Evolutionary conservation across 2,113 vertebrate species (phyloP).

Genomic region (Siphamia tubifer): DNA sequence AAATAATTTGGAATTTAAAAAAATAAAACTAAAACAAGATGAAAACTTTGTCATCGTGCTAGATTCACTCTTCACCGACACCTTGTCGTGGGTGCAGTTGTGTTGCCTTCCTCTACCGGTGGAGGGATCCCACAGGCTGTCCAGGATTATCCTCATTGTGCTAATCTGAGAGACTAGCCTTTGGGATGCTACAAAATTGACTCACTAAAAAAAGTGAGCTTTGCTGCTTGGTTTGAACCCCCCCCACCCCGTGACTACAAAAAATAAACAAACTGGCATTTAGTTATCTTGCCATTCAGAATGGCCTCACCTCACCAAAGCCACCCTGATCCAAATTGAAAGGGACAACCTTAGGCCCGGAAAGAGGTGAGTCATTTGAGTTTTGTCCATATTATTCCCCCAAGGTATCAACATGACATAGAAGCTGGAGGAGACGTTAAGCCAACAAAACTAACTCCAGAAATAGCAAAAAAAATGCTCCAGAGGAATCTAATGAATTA

Average conservation of each 20-base stretch:
- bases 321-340: constrained; percentile 51
- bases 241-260: background rate
- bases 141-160: constrained; percentile 73
- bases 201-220: constrained; percentile 49
- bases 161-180: constrained; percentile 64
- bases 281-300: constrained; percentile 48
- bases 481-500: background rate
- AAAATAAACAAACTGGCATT: constrained; percentile 55
- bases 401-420: constrained; percentile 40
- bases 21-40: too few species aligned
- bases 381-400: constrained; percentile 51
- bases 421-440: constrained; percentile 35
- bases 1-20: too few species aligned
- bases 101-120: constrained; percentile 32
- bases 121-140: constrained; percentile 52
- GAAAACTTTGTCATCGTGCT: too few species aligned
- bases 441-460: constrained; percentile 33
- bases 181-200: constrained; percentile 55
- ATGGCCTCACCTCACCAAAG: constrained; percentile 39
- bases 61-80: too few species aligned
- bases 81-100: too few species aligned
- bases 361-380: constrained; percentile 50
- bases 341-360: constrained; percentile 50
- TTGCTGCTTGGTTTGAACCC: constrained; percentile 24
- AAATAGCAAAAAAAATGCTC: constrained; percentile 25